phyloP scores from a whole-genome alignment of 2,113 vertebrate species.

The Gasterosteus nipponicus region DNA sequence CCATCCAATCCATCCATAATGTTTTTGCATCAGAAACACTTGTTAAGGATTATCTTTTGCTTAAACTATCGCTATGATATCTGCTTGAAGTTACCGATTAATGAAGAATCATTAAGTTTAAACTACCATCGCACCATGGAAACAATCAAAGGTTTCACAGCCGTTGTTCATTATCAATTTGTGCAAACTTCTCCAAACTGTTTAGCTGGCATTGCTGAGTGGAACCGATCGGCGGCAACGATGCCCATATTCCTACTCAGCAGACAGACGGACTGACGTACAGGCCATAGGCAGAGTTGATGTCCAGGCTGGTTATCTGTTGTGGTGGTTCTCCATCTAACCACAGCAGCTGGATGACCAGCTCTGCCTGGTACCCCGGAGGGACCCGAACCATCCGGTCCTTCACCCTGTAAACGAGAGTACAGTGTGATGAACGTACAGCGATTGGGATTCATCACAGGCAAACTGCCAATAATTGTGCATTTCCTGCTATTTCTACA shows the following conservation, averaged over 20 bases:
- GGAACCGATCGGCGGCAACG: neutral
- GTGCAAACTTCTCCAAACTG: neutral
- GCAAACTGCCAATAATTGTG: neutral
- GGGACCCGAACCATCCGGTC: conserved; percentile 89
- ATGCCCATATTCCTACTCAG: neutral
- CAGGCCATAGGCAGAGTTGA: conserved; percentile 98
- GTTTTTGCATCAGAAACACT: too few species aligned
- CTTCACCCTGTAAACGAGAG: conserved; percentile 83
- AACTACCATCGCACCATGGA: neutral
- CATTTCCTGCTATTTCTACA: neutral
- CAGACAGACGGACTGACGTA: conserved; percentile 81
- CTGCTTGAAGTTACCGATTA: too few species aligned
- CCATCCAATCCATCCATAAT: neutral
- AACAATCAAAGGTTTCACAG: neutral
- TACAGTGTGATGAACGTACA: neutral
- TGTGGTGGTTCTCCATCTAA: conserved; percentile 94
- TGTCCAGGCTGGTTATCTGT: conserved; percentile 93
- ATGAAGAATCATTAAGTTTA: neutral
- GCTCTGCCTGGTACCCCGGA: conserved; percentile 94
- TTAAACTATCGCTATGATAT: too few species aligned
- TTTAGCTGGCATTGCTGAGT: neutral
- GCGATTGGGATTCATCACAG: too few species aligned
- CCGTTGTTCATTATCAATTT: neutral
- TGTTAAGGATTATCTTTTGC: too few species aligned
- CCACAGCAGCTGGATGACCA: conserved; percentile 94